Base-by-base conservation (phyloP, 2,888 invertebrate genomes). In the Eilema sororculum region DNA sequence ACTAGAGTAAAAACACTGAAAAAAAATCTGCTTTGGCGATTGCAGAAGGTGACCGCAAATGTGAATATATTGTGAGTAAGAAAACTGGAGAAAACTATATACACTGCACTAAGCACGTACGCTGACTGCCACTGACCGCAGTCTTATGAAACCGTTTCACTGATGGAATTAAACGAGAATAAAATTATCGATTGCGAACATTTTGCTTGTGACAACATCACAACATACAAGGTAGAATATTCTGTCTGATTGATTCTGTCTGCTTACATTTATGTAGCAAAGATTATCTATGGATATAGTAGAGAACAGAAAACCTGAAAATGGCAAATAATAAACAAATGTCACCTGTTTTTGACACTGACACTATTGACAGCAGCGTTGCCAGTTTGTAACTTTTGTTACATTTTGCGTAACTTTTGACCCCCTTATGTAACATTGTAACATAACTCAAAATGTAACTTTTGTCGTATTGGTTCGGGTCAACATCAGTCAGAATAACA, bases 121-220 rank as follows among this genome's bases (percentile, higher is more conserved):
- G 67, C 68, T 30, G 70, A 71, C 63, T 75, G 66, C n/a, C 52
- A 52, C 52, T 52, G 9, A 52, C 72, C 78, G 78, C 80, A 83
- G 80, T 78, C 72, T 76, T 78, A 77, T 68, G 75, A 81, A 81
- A 75, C 74, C 16, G 20, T 5, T 6, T 20, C 2, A 52, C 52
- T 52, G 52, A 3, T n/a, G 52, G 20, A 52, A 52, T n/a, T 57
- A 41, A 41, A 59, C 63, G 60, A 73, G 78, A 73, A 68, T 58
- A 70, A 69, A 82, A 74, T 75, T 71, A 80, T 82, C 67, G 79
- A 82, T 84, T 79, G 61, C 20, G 56, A 61, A 61, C 63, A 71
- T 46, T 74, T 75, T 70, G 46, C 52, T 65, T 59, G 64, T 52
- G 52, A 52, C 52, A n/a, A 52, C 52, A 46, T 46, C 9, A 3